These are phyloP conservation scores for Rattus norvegicus DNA, from an alignment of 2,113 vertebrate species.

Conservation along the genomic window DNA sequence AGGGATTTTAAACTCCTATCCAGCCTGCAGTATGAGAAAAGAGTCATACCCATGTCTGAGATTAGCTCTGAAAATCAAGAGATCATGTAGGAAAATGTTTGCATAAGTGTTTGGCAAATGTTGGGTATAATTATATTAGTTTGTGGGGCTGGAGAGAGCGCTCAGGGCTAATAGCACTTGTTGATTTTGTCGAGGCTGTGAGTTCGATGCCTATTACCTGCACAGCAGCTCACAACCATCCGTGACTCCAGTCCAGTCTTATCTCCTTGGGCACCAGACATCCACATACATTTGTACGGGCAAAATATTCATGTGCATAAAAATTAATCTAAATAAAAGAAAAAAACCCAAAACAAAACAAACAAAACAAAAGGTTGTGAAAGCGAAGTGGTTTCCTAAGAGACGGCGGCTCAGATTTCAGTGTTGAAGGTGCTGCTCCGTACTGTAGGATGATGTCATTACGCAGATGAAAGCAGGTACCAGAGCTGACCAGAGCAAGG, in stretches of 20 bases:
- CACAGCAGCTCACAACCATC: too few species aligned
- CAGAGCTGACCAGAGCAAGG: not conserved
- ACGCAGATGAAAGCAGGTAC: too few species aligned
- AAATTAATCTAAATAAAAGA: not conserved
- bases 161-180: not conserved
- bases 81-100: not conserved
- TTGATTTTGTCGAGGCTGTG: too few species aligned
- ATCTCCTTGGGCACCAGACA: not conserved
- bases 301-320: not conserved
- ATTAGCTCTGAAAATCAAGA: constrained; percentile 31
- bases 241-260: not conserved
- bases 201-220: not conserved
- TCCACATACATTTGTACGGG: not conserved
- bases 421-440: constrained; percentile 8
- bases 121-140: not conserved
- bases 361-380: not conserved
- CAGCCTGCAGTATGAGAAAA: not conserved
- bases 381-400: not conserved
- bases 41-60: not conserved
- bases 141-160: not conserved
- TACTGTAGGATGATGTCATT: not conserved
- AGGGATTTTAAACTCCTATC: not conserved
- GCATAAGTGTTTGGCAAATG: not conserved
- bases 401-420: not conserved
- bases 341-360: not conserved